These are phyloP conservation scores for Takifugu ocellatus DNA, from an alignment of 2,797 vertebrate genomes.

Conservation along the genomic window DNA sequence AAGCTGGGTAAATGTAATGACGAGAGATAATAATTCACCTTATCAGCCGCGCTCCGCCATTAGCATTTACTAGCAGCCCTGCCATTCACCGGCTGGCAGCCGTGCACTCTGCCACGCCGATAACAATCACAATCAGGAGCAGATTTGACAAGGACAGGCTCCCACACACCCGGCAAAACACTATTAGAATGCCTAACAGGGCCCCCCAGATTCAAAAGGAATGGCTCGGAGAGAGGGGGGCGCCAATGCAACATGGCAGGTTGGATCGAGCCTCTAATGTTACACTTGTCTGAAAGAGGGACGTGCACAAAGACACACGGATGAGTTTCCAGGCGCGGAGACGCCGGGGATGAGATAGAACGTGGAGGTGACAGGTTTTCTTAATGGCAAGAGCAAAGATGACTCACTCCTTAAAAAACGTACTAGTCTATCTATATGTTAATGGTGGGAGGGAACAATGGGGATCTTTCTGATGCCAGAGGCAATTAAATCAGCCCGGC, in stretches of 20 bases:
- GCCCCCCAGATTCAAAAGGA: conserved; percentile 60
- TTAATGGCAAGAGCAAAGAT: conserved; percentile 39
- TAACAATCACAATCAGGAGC: conserved; percentile 78
- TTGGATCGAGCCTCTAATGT: conserved; percentile 45
- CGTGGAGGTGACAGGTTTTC: conserved; percentile 24
- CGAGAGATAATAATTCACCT: conserved; percentile 75
- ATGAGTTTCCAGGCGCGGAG: conserved; percentile 9
- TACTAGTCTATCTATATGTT: conserved; percentile 42
- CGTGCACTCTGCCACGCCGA: conserved; percentile 64
- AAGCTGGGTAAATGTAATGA: conserved; percentile 72
- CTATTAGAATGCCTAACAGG: conserved; percentile 69
- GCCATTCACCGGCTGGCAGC: conserved; percentile 68
- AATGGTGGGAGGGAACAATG: conserved; percentile 26
- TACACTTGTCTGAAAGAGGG: conserved; percentile 48
- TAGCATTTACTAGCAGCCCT: conserved; percentile 76
- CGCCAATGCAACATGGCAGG: conserved; percentile 43
- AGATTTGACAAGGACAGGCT: conserved; percentile 70
- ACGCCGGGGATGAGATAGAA: conserved; percentile 17
- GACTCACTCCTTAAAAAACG: conserved; percentile 19
- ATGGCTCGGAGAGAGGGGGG: conserved; percentile 36
- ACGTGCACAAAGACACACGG: conserved; percentile 8
- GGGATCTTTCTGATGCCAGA: conserved; percentile 24
- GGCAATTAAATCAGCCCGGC: conserved; percentile 50
- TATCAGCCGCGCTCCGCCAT: conserved; percentile 73
- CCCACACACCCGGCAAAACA: conserved; percentile 54